Conservation (phyloP, 2,113 vertebrate genomes). For the Physeter macrocephalus region DNA sequence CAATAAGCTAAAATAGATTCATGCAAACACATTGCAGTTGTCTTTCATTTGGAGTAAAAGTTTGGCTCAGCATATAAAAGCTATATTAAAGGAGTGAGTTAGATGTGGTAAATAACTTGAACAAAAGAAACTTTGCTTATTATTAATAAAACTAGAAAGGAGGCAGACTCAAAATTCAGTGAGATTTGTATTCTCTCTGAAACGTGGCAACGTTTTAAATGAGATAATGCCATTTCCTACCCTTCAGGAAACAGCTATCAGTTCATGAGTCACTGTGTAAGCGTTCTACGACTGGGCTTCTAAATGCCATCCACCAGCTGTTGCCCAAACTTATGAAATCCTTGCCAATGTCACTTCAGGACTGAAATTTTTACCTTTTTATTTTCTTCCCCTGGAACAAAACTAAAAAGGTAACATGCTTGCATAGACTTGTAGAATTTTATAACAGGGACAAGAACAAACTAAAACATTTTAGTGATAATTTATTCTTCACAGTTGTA, state of each 20-base stretch:
- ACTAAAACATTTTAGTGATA: background rate
- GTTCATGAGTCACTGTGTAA: conserved; percentile 66
- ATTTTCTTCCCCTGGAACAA: background rate
- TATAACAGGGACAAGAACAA: background rate
- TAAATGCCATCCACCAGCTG: conserved; percentile 74
- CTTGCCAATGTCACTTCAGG: conserved; percentile 23
- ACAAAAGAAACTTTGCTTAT: background rate
- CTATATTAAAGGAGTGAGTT: background rate
- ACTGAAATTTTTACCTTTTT: conserved; percentile 13
- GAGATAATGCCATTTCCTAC: conserved; percentile 29
- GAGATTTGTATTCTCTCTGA: conserved; percentile 40
- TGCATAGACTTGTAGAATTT: background rate
- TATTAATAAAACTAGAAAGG: conserved; percentile 2
- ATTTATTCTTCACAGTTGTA: background rate
- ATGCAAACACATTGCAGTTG: background rate
- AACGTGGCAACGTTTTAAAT: conserved; percentile 40
- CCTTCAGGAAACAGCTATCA: conserved; percentile 63
- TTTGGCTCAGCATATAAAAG: background rate
- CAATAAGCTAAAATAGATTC: background rate
- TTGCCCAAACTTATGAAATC: conserved; percentile 58
- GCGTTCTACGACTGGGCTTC: conserved; percentile 62
- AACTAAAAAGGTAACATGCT: background rate
- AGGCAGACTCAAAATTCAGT: background rate
- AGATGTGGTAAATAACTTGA: background rate
- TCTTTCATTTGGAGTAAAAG: background rate